Evolutionary conservation across 2,888 invertebrate species (phyloP), one percentile per base, ranked within the genome.

Genomic region (Branchipolynoe longqiensis): DNA sequence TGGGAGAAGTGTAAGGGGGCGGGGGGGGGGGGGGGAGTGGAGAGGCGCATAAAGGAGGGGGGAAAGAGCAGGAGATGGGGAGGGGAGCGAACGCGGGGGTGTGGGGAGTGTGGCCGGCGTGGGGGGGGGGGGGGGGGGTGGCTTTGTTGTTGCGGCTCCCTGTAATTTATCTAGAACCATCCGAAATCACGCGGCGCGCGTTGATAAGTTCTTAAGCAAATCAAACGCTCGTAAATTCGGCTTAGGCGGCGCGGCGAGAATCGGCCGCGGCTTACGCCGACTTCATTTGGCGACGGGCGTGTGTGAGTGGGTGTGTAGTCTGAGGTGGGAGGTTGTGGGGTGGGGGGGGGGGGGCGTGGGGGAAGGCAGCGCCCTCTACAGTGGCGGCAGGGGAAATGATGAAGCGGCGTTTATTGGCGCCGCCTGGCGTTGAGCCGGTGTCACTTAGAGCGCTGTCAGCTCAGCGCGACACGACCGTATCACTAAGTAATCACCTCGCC

Each of bases 171-270:
- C 78, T 12, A 18, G 48, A 18, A 48, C 31, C 48, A 6, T 48
- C 48, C 41, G 8, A 33, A 78, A 78, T 78, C 78, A 78, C 78
- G 48, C 54, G 14, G n/a, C 41, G 48, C 78, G 18, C 36, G 36
- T 4, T 33, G 78, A 78, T 78, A 78, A 78, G 48, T 78, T 78
- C 54, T 78, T 78, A 78, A 78, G 78, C 78, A 41, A 78, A 78
- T 78, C 78, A 78, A 78, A 78, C 31, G 33, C 41, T 54, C 48
- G 54, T 78, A 78, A 78, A 78, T 78, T 31, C 48, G 28, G 78
- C 78, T 78, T 78, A 78, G 28, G 28, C 12, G 48, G 48, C 48
- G 48, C 48, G 48, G 8, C 48, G 48, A 18, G 48, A 18, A 18
- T 48, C 48, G 18, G 18, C 0, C 22, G 36, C 69, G 69, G 69